phyloP scores from a whole-genome alignment of 1,140 invertebrate genomes.

The Drosophila fuyamai region DNA sequence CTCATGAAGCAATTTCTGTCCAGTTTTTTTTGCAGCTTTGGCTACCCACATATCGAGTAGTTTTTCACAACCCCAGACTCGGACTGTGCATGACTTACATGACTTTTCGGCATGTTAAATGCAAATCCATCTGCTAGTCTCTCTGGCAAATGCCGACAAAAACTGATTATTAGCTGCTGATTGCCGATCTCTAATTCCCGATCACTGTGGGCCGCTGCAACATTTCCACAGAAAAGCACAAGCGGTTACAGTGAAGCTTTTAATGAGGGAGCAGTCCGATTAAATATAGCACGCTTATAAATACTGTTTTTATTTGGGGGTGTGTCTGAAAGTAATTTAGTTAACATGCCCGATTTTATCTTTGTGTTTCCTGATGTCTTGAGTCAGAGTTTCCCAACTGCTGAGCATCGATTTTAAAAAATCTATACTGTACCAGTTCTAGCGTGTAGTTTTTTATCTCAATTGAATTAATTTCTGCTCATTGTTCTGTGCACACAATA shows the following conservation, averaged over 20 bases:
- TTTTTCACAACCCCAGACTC: conserved; percentile 14
- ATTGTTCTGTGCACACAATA: conserved; percentile 60
- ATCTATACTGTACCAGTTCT: conserved; percentile 25
- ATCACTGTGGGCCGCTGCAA: conserved; percentile 41
- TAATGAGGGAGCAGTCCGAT: background rate
- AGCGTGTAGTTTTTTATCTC: conserved; percentile 56
- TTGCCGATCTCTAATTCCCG: conserved; percentile 26
- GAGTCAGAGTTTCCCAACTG: background rate
- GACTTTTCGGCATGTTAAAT: conserved; percentile 74
- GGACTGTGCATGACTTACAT: conserved; percentile 67
- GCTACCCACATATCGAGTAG: conserved; percentile 32
- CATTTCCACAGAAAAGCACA: conserved; percentile 24
- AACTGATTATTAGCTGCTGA: conserved; percentile 46
- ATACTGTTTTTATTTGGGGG: conserved; percentile 16
- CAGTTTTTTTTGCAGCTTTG: conserved; percentile 36
- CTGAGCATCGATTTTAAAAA: background rate
- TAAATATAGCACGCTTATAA: conserved; percentile 16
- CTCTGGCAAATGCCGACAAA: conserved; percentile 50
- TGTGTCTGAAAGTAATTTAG: conserved; percentile 20
- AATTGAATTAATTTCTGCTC: conserved; percentile 59
- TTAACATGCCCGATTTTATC: conserved; percentile 9
- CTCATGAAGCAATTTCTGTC: conserved; percentile 44
- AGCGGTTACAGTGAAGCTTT: conserved; percentile 44
- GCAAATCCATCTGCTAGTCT: conserved; percentile 50
- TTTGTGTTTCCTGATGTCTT: background rate